phyloP scores from a whole-genome alignment of 1,140 invertebrate genomes.

The Agrilus planipennis region DNA sequence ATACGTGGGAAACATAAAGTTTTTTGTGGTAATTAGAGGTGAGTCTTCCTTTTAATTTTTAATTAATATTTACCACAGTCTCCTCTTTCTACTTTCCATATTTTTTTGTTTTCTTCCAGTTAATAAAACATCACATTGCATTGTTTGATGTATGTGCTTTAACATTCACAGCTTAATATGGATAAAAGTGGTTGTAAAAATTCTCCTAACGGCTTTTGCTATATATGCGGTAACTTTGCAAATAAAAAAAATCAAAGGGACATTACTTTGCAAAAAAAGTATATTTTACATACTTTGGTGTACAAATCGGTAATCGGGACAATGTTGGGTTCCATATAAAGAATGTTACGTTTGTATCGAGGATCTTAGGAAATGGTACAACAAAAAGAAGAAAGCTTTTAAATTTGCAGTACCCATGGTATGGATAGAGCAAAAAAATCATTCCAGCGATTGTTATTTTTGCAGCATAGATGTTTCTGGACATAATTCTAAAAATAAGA shows the following conservation, averaged over 20 bases:
- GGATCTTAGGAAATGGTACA: slow-evolving; percentile 1
- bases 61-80: no score
- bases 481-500: no score
- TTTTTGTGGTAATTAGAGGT: no score
- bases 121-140: no score
- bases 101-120: no score
- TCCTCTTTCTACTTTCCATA: no score
- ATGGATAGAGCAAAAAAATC: slow-evolving; percentile 3
- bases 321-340: slow-evolving; percentile 7
- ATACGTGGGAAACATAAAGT: no score
- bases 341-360: slow-evolving; percentile 6
- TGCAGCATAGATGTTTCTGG: slow-evolving; percentile 1
- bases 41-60: no score
- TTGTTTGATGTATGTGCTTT: no score
- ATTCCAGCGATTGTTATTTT: slow-evolving; percentile 4
- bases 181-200: no score
- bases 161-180: no score
- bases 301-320: slow-evolving; percentile 8
- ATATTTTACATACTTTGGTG: slow-evolving; percentile 2
- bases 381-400: slow-evolving; percentile 1
- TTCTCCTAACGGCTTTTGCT: no score
- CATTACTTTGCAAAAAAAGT: slow-evolving; percentile 4
- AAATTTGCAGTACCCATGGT: slow-evolving; percentile 5
- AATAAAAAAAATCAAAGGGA: neutral
- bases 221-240: slow-evolving; percentile 1